Evolutionary conservation across 2,888 invertebrate genomes (phyloP).

Genomic region (Thereva unica): DNA sequence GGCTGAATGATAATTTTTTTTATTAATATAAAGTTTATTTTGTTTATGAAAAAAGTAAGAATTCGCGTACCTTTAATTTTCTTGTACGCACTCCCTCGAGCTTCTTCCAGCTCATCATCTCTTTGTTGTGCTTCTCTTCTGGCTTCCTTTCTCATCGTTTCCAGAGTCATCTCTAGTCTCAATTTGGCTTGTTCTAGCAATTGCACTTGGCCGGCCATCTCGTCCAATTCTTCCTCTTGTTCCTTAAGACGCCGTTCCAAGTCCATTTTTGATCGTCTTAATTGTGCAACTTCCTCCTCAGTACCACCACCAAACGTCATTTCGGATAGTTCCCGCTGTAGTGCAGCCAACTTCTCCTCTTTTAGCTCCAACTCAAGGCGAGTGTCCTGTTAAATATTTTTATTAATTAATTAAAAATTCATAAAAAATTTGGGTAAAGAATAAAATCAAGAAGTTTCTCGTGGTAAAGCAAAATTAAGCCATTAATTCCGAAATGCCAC

Average conservation of each 20-base stretch:
- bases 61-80: slow-evolving; percentile 77
- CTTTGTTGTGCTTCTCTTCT: slow-evolving; percentile 86
- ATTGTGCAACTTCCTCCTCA: slow-evolving; percentile 81
- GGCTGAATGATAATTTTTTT: slow-evolving; percentile 62
- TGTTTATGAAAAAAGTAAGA: neutral
- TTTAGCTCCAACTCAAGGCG: slow-evolving; percentile 86
- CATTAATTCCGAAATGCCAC: no score
- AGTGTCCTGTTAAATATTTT: slow-evolving; percentile 68
- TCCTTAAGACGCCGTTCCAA: slow-evolving; percentile 82
- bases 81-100: slow-evolving; percentile 86
- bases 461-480: no score
- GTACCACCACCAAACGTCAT: slow-evolving; percentile 77
- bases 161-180: slow-evolving; percentile 89
- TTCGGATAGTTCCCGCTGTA: slow-evolving; percentile 85
- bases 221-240: slow-evolving; percentile 94
- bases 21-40: slow-evolving; percentile 8
- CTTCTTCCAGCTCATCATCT: slow-evolving; percentile 93
- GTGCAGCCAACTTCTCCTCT: slow-evolving; percentile 78
- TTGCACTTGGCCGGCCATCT: slow-evolving; percentile 88
- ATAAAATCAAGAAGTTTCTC: neutral
- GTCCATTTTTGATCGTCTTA: slow-evolving; percentile 84
- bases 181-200: slow-evolving; percentile 91
- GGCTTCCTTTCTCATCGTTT: slow-evolving; percentile 89
- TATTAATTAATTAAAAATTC: neutral
- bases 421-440: neutral